Conservation (phyloP, 2,113 vertebrate genomes). For the Climacteris rufus region DNA sequence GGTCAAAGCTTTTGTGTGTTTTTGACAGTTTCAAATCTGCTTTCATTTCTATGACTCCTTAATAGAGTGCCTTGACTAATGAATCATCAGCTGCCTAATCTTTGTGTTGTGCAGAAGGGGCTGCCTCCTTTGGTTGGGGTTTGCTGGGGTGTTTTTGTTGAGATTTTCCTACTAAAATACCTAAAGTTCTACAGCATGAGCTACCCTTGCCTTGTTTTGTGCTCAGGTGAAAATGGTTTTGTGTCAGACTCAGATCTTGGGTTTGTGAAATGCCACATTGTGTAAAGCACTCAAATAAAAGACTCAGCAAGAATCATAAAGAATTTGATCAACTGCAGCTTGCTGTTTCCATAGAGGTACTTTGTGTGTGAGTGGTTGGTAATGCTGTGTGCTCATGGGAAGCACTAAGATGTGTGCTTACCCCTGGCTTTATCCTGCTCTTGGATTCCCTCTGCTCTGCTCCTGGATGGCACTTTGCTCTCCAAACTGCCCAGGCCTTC, state of each 20-base stretch:
- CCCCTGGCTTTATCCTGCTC: neutral
- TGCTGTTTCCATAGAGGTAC: neutral
- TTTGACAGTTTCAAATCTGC: neutral
- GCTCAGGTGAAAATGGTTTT: neutral
- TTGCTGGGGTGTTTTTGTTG: neutral
- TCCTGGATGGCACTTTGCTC: neutral
- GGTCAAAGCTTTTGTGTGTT: neutral
- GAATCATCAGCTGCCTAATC: neutral
- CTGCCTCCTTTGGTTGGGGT: neutral
- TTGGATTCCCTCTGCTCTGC: neutral
- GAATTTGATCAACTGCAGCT: neutral
- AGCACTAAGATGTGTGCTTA: neutral
- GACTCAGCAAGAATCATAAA: neutral
- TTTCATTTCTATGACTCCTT: neutral
- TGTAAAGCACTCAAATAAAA: neutral
- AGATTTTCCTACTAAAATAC: neutral
- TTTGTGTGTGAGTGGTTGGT: neutral
- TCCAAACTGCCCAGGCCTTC: neutral
- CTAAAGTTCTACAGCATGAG: neutral
- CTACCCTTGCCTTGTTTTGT: neutral
- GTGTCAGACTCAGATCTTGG: neutral
- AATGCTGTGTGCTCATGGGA: rapidly evolving
- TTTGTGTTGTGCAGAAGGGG: neutral
- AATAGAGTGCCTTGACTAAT: neutral
- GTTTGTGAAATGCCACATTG: neutral